A percentile compares a stretch with the other conserved stretches of the same genome.
These are phyloP conservation scores for Drosophila baimaii DNA, from an alignment of 1,140 invertebrate genomes.

Conservation along the genomic window DNA sequence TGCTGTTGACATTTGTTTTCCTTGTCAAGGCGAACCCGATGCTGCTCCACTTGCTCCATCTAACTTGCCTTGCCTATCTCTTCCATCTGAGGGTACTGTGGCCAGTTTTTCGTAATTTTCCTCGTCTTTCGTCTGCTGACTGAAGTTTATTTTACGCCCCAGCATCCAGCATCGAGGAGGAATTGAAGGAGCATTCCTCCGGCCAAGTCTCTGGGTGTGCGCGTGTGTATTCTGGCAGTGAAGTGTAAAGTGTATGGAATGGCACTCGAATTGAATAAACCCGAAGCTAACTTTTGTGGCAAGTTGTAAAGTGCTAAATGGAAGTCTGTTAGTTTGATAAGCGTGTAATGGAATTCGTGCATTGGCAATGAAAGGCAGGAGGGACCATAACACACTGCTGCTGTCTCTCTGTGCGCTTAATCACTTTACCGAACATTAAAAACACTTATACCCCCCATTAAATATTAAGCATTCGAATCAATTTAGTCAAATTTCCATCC, in stretches of 20 bases:
- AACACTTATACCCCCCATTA: slow-evolving; percentile 46
- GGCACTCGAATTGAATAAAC: slow-evolving; percentile 50
- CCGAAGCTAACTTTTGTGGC: slow-evolving; percentile 44
- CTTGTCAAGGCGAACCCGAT: slow-evolving; percentile 21
- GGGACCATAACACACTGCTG: too few species aligned
- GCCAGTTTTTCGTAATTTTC: slow-evolving; percentile 44
- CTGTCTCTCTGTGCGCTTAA: slow-evolving; percentile 14
- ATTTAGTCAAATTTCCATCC: slow-evolving; percentile 15
- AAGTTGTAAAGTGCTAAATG: slow-evolving; percentile 58
- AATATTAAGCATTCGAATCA: slow-evolving; percentile 43
- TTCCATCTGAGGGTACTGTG: slow-evolving; percentile 3
- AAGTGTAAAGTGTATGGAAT: slow-evolving; percentile 38
- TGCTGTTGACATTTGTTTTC: slow-evolving; percentile 47
- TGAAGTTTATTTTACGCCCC: slow-evolving; percentile 37
- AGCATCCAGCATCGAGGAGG: too few species aligned
- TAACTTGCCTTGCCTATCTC: slow-evolving; percentile 6
- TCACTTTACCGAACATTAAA: slow-evolving; percentile 21
- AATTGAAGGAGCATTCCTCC: slow-evolving; percentile 22
- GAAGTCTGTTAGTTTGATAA: slow-evolving; percentile 57
- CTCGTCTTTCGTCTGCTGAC: neutral
- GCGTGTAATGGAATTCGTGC: slow-evolving; percentile 41
- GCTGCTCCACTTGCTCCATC: slow-evolving; percentile 3
- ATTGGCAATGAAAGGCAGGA: slow-evolving; percentile 13
- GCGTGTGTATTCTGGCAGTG: slow-evolving; percentile 6
- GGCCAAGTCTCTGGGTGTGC: slow-evolving; percentile 6